Evolutionary conservation across 2,797 vertebrate species (phyloP).

Genomic region (Thalassophryne amazonica): DNA sequence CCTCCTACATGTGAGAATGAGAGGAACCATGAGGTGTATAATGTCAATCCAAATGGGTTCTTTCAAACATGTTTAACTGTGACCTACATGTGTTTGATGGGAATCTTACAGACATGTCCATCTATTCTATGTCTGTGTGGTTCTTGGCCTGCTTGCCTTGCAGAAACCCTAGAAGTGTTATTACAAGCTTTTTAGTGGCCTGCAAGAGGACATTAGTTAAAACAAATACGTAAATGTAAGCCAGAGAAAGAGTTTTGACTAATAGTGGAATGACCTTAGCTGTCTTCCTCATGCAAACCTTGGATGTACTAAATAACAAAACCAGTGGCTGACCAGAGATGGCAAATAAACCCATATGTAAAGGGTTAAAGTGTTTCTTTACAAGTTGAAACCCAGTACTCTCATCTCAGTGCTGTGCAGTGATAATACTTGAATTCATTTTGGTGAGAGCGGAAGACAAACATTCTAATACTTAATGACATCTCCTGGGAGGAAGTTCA

Average conservation of each 20-base stretch:
- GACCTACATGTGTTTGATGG: constrained; percentile 46
- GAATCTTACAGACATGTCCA: constrained; percentile 61
- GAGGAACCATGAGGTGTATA: constrained; percentile 30
- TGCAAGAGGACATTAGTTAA: constrained; percentile 64
- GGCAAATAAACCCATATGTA: constrained; percentile 53
- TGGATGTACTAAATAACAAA: constrained; percentile 35
- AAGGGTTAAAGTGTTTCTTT: constrained; percentile 37
- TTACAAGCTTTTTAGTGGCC: constrained; percentile 62
- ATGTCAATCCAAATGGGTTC: constrained; percentile 56
- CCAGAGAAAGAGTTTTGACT: constrained; percentile 41
- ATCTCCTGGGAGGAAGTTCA: constrained; percentile 76
- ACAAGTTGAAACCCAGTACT: constrained; percentile 51
- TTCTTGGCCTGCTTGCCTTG: constrained; percentile 29
- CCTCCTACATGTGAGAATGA: constrained; percentile 46
- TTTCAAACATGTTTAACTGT: constrained; percentile 54
- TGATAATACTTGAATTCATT: constrained; percentile 74
- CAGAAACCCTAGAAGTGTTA: constrained; percentile 61
- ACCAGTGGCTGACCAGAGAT: constrained; percentile 38
- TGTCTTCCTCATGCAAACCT: constrained; percentile 26
- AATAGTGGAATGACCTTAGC: constrained; percentile 28
- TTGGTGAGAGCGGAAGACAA: constrained; percentile 72
- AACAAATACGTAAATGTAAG: constrained; percentile 61
- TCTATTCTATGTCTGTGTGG: constrained; percentile 49
- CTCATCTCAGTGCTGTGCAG: constrained; percentile 61
- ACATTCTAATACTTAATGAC: constrained; percentile 76